These are phyloP conservation scores for Saxidomus purpurata DNA, from an alignment of 1,140 invertebrate genomes.

Conservation along the genomic window DNA sequence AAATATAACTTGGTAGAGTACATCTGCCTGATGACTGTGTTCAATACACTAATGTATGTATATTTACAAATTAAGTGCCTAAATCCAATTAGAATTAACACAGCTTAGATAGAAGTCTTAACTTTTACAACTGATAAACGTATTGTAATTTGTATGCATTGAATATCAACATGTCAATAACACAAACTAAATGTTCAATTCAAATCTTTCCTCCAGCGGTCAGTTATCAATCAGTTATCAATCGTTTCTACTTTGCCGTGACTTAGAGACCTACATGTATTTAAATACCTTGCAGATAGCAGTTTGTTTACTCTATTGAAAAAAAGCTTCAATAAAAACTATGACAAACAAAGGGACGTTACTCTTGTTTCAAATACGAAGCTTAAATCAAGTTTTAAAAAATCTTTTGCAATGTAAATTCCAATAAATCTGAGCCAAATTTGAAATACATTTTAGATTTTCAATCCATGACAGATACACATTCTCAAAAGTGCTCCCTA, in stretches of 20 bases:
- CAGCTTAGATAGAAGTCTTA: not conserved
- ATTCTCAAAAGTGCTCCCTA: too few species aligned
- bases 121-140: not conserved
- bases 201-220: constrained; percentile 31
- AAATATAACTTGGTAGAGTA: not conserved
- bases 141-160: not conserved
- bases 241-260: not conserved
- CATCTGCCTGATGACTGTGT: not conserved
- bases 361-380: not conserved
- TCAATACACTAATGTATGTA: not conserved
- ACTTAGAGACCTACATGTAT: constrained; percentile 39
- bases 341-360: constrained; percentile 36
- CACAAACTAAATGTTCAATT: constrained; percentile 11
- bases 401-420: too few species aligned
- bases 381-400: too few species aligned
- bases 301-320: constrained; percentile 22
- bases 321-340: too few species aligned
- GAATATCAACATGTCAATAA: not conserved
- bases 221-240: constrained; percentile 32
- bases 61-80: not conserved
- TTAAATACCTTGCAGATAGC: constrained; percentile 14
- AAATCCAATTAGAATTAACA: not conserved
- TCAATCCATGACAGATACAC: too few species aligned
- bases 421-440: too few species aligned
- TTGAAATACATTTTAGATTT: too few species aligned